Base-by-base conservation (phyloP, 2,888 invertebrate species). In the Gari tellinella region DNA sequence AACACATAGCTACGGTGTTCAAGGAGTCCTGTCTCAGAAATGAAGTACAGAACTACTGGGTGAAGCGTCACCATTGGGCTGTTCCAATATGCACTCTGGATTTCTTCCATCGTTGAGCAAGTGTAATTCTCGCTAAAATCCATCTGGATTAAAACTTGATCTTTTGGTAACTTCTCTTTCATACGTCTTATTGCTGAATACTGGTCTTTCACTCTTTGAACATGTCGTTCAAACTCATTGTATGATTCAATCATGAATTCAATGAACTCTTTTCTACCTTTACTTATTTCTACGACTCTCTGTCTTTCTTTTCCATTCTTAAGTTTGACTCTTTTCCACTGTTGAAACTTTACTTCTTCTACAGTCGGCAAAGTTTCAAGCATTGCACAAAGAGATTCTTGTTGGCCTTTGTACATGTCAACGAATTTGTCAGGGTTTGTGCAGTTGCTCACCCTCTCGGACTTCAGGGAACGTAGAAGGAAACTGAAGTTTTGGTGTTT, bases 81-180 rank as follows among this genome's bases (percentile, higher is more conserved):
- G 21, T 65, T 65, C 49, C 48, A 65, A 23, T 57, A 65, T 12
- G 58, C 65, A 7, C 15, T 21, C 26, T 55, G 52, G 5, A 65
- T 23, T 31, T 72, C 67, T 46, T 72, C 66, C 23, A 72, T 26
- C 17, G 46, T 66, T 48, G 56, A 57, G 41, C 57, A 65, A 17
- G 3, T 0, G 19, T 46, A 69, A 62, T 5, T n/a, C 46, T n/a
- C n/a, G n/a, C n/a, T n/a, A n/a, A n/a, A n/a, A n/a, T n/a, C n/a
- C n/a, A n/a, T n/a, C n/a, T n/a, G n/a, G n/a, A n/a, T n/a, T n/a
- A n/a, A n/a, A n/a, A n/a, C n/a, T n/a, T n/a, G n/a, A n/a, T n/a
- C n/a, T 8, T 38, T n/a, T 17, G 56, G 65, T 10, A 65, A 41
- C 15, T 57, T 57, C n/a, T 65, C 57, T 57, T 65, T 56, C 65